These are phyloP conservation scores for Hyalella azteca DNA, from an alignment of 2,888 invertebrate species.

Conservation along the genomic window DNA sequence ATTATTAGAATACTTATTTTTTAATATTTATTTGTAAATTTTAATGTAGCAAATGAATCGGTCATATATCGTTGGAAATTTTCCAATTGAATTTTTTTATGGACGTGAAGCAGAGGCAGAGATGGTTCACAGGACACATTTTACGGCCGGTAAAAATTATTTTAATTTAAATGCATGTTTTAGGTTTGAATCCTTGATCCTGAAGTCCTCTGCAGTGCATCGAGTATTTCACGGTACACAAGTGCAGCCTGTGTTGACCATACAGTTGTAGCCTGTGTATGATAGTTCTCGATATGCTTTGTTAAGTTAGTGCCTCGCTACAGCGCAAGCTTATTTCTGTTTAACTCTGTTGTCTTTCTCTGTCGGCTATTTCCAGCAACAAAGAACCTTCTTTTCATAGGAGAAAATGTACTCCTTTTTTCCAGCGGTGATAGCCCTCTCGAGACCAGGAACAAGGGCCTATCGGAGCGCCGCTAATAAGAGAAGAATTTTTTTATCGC, in stretches of 20 bases:
- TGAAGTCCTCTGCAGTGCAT: not conserved
- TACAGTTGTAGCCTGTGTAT: not conserved
- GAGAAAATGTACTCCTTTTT: conserved; percentile 15
- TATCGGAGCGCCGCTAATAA: not conserved
- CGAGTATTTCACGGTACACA: not conserved
- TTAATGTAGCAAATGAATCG: too few relatives aligned
- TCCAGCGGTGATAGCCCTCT: not conserved
- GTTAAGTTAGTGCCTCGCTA: conserved; percentile 7
- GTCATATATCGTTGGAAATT: too few relatives aligned
- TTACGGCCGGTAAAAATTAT: too few relatives aligned
- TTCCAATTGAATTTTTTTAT: too few relatives aligned
- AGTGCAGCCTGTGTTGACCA: not conserved
- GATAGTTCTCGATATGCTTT: not conserved
- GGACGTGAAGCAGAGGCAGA: too few relatives aligned
- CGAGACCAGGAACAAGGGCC: not conserved
- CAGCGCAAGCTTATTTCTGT: too few relatives aligned
- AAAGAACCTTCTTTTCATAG: conserved; percentile 11
- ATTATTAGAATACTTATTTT: too few relatives aligned
- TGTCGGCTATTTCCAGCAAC: conserved; percentile 20
- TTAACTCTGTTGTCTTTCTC: conserved; percentile 28
- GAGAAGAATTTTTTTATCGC: not conserved
- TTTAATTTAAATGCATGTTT: not conserved
- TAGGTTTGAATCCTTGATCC: not conserved
- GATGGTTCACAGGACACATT: too few relatives aligned
- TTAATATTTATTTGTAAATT: too few relatives aligned